A percentile compares a stretch with the other conserved stretches of the same genome.
Conservation (phyloP, 2,888 invertebrate genomes). For the Pyrrhia umbra region DNA sequence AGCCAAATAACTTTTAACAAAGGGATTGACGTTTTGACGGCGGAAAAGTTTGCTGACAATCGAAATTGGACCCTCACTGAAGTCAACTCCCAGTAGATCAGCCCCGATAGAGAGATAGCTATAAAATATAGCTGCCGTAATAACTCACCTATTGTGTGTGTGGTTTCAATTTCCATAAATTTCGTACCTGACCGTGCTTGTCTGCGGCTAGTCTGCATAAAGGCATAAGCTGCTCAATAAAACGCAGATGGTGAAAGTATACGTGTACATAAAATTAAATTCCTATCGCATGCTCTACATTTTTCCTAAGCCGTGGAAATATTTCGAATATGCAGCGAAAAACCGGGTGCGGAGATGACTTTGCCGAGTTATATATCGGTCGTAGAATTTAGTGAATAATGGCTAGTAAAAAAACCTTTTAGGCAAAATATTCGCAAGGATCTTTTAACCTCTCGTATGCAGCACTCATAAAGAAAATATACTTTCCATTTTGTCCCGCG, state of each 20-base stretch:
- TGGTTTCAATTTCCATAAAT: slow-evolving; percentile 28
- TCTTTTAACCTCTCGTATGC: too few species aligned
- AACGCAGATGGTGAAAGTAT: slow-evolving; percentile 19
- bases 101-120: not conserved
- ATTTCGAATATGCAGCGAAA: not conserved
- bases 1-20: slow-evolving; percentile 5
- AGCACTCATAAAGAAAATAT: too few species aligned
- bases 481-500: too few species aligned
- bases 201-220: slow-evolving; percentile 9
- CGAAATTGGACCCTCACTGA: slow-evolving; percentile 2
- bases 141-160: not conserved
- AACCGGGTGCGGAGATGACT: slow-evolving; percentile 6
- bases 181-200: slow-evolving; percentile 5
- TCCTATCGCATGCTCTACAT: not conserved
- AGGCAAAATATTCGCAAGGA: too few species aligned
- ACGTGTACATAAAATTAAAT: slow-evolving; percentile 33
- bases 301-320: slow-evolving; percentile 16
- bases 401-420: not conserved
- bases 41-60: slow-evolving; percentile 20
- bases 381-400: not conserved
- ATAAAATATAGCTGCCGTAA: slow-evolving; percentile 20
- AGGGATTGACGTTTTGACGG: slow-evolving; percentile 5
- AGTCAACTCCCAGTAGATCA: slow-evolving; percentile 3
- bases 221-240: slow-evolving; percentile 1
- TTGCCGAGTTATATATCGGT: too few species aligned